Conservation (phyloP, 2,113 vertebrate species). For the Podarcis cretensis region DNA sequence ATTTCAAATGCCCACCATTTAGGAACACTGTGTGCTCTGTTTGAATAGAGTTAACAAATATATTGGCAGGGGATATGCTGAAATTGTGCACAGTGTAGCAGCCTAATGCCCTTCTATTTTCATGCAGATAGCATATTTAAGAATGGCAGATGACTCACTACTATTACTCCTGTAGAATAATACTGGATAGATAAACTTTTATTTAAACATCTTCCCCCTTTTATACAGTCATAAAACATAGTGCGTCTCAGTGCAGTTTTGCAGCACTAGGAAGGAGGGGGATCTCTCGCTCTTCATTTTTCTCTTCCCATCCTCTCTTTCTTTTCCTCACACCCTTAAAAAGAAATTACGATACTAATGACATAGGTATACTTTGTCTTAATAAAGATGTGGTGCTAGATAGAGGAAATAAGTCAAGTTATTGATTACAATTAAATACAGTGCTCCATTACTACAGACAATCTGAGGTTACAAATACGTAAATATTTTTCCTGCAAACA, state of each 20-base stretch:
- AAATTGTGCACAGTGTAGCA: not conserved
- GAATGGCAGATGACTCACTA: not conserved
- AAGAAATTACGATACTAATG: no score
- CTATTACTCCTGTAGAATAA: not conserved
- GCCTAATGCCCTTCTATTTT: slow-evolving; percentile 5
- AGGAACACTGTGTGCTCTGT: not conserved
- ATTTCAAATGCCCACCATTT: not conserved
- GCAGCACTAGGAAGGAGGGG: not conserved
- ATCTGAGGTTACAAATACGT: no score
- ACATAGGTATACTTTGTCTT: no score
- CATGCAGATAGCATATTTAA: not conserved
- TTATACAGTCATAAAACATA: not conserved
- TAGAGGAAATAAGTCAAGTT: no score
- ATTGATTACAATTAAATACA: no score
- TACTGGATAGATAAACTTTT: not conserved
- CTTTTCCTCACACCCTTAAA: not conserved
- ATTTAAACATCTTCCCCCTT: not conserved
- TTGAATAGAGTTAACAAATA: not conserved
- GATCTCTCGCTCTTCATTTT: not conserved
- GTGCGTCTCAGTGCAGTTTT: not conserved
- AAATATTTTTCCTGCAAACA: no score
- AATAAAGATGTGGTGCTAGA: no score
- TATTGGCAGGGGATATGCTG: not conserved
- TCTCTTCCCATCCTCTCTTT: not conserved
- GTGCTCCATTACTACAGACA: no score